Evolutionary conservation across 2,888 invertebrate genomes (phyloP).

Genomic region (Maniola hyperantus): DNA sequence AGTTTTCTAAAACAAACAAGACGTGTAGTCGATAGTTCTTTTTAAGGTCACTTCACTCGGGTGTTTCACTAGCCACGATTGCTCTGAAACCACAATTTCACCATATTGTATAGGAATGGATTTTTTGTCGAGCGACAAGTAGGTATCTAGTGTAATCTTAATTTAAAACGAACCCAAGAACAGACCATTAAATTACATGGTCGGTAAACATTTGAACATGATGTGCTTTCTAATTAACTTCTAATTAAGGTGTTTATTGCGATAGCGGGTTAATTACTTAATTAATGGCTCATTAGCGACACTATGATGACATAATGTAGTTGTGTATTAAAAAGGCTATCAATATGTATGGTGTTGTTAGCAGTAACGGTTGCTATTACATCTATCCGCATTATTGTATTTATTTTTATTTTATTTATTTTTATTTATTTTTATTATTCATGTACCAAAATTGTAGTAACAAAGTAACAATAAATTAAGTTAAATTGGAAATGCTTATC

Average conservation of each 20-base stretch:
- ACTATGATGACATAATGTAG: constrained; percentile 38
- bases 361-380: constrained; percentile 1
- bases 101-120: too few relatives aligned
- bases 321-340: constrained; percentile 35
- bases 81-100: too few relatives aligned
- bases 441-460: too few relatives aligned
- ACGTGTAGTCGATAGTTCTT: too few relatives aligned
- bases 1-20: too few relatives aligned
- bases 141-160: constrained; percentile 1
- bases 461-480: too few relatives aligned
- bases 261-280: constrained; percentile 59
- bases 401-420: too few relatives aligned
- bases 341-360: constrained; percentile 35
- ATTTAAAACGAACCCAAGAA: constrained; percentile 13
- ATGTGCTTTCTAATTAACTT: constrained; percentile 40
- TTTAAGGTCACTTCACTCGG: too few relatives aligned
- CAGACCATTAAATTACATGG: constrained; percentile 27
- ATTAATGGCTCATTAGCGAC: constrained; percentile 68
- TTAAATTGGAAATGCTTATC: too few relatives aligned
- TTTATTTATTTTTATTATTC: too few relatives aligned
- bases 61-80: too few relatives aligned
- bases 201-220: constrained; percentile 34
- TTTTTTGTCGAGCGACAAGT: background rate
- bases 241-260: constrained; percentile 59
- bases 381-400: background rate